Evolutionary conservation across 23 tunicate genomes (phyloP), one percentile per base, ranked within the genome.

Genomic region (Trididemnum miniatum): DNA sequence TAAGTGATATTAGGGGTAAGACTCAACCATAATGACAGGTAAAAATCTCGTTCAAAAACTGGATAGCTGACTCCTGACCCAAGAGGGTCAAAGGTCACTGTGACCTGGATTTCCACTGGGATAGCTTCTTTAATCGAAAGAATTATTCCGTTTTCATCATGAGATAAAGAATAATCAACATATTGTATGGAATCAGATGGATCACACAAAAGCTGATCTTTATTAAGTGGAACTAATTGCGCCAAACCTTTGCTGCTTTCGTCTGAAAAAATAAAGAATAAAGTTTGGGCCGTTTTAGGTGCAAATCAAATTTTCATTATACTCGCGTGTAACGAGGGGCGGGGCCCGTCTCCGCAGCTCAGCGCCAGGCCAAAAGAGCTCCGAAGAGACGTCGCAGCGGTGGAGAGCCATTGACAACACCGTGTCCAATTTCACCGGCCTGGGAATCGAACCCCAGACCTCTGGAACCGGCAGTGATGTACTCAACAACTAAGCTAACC

Each of bases 141-240:
- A 4, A 29, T 34, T 5, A 38, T 26, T 5, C 38, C n/a, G 1
- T 2, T 2, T 9, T n/a, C 59, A 29, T 27, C 24, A 12, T 38
- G 79, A 22, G 59, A 20, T 25, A 73, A 26, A 2, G 79, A 73
- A 39, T 73, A 73, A 24, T 73, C 79, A 23, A 39, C 59, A 24
- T 37, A 73, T 20, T 22, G 23, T 18, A 62, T 62, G 4, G 26
- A 12, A 5, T 4, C 5, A 12, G 67, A 62, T 62, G 67, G 5
- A 62, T 62, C 67, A n/a, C 67, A 62, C 26, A 62, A 18, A 62
- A 62, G 26, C 67, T 20, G 29, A 3, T 62, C 67, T n/a, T 18
- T 62, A n/a, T 62, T 62, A 22, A 62, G 29, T 3, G 67, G 67
- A 62, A 62, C 5, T 62, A 62, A 5, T 5, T 62, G 28, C 3